A percentile compares a stretch with the other conserved stretches of the same genome.
Conservation (phyloP, 1,140 invertebrate genomes). For the Brachionus angularis region DNA sequence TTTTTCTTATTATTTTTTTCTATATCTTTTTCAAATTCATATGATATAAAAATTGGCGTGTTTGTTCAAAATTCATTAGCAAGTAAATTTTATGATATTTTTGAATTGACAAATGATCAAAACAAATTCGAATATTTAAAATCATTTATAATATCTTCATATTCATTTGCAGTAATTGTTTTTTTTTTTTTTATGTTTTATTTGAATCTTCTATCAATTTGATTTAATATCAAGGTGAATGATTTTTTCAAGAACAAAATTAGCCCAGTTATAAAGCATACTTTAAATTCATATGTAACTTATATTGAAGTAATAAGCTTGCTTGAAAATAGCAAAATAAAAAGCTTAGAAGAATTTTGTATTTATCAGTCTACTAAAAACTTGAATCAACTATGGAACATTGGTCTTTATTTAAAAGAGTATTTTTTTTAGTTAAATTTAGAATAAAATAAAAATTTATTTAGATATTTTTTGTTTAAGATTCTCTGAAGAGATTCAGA, state of each 20-base stretch:
- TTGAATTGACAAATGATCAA: neutral
- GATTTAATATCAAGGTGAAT: too few relatives aligned
- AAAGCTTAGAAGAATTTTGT: conserved; percentile 12
- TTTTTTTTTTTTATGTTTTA: neutral
- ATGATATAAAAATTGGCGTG: conserved; percentile 11
- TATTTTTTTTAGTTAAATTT: too few relatives aligned
- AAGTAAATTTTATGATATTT: conserved; percentile 4
- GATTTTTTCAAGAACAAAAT: conserved; percentile 24
- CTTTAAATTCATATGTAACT: conserved; percentile 16
- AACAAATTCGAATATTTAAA: neutral
- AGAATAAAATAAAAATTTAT: too few relatives aligned
- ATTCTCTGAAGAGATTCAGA: too few relatives aligned
- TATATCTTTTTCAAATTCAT: neutral
- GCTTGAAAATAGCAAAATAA: neutral
- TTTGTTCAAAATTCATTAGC: conserved; percentile 10
- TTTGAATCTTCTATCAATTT: too few relatives aligned
- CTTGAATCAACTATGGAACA: conserved; percentile 25
- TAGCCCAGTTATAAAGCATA: neutral
- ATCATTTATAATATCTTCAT: conserved; percentile 30
- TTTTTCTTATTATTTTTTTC: neutral
- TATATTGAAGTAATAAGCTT: neutral
- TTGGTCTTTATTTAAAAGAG: conserved; percentile 14
- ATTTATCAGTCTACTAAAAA: neutral
- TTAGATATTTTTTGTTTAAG: too few relatives aligned
- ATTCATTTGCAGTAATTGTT: conserved; percentile 30